These are phyloP conservation scores for Monochamus saltuarius DNA, from an alignment of 1,140 invertebrate species.

Conservation along the genomic window DNA sequence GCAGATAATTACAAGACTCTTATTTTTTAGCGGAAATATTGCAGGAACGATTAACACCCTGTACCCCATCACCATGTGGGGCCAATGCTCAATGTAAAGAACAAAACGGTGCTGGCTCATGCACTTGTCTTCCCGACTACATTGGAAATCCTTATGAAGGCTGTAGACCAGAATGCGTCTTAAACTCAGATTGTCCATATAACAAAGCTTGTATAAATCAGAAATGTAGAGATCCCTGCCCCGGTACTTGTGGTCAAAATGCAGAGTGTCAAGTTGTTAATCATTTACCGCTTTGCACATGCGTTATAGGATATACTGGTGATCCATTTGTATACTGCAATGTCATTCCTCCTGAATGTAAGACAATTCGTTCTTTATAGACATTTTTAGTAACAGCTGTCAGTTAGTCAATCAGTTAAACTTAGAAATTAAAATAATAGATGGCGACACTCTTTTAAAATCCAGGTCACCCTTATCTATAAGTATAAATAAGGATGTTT, in stretches of 20 bases:
- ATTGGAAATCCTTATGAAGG: conserved; percentile 72
- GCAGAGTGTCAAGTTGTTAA: conserved; percentile 63
- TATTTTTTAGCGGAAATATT: conserved; percentile 45
- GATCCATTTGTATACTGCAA: conserved; percentile 63
- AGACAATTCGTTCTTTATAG: conserved; percentile 19
- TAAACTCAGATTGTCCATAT: conserved; percentile 64
- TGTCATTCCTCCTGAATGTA: conserved; percentile 48
- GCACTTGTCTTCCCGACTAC: conserved; percentile 67
- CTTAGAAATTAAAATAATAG: too few species aligned
- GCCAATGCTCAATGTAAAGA: conserved; percentile 66
- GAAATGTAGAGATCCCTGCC: conserved; percentile 67
- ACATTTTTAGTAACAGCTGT: too few species aligned
- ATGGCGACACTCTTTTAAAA: too few species aligned
- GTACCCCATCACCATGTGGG: conserved; percentile 67
- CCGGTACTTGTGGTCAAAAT: conserved; percentile 65
- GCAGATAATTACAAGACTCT: not conserved
- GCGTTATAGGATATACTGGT: conserved; percentile 60
- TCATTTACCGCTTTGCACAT: conserved; percentile 60
- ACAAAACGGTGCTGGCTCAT: conserved; percentile 63
- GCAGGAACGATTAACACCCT: conserved; percentile 55
- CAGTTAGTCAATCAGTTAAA: too few species aligned
- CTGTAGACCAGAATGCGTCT: conserved; percentile 65
- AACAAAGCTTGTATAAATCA: conserved; percentile 62
- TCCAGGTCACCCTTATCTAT: too few species aligned
- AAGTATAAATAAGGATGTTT: too few species aligned